Conservation (phyloP, 2,113 vertebrate genomes). For the Cyrtonyx montezumae region DNA sequence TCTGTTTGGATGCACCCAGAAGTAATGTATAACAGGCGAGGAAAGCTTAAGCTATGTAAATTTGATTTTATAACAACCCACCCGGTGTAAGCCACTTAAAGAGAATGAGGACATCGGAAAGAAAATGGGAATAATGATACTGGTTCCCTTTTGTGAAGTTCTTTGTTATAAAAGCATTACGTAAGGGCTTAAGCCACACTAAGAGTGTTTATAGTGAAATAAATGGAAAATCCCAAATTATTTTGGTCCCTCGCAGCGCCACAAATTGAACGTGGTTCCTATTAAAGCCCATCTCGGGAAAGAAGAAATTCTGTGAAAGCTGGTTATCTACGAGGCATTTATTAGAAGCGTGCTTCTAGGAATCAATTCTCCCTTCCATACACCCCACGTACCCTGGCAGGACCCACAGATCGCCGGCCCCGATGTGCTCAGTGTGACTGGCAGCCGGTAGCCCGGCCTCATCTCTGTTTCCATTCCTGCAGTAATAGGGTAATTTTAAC, state of each 20-base stretch:
- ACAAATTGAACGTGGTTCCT: background rate
- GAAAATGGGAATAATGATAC: background rate
- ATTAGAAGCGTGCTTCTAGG: background rate
- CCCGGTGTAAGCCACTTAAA: background rate
- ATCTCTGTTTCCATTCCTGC: conserved; percentile 22
- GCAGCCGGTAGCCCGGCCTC: background rate
- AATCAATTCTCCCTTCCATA: background rate
- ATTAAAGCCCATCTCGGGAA: background rate
- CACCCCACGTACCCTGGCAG: background rate
- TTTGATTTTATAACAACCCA: background rate
- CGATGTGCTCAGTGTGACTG: background rate
- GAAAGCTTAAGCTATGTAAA: background rate
- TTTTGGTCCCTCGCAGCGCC: background rate
- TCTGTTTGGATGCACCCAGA: background rate
- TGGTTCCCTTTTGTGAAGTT: background rate
- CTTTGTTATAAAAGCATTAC: background rate
- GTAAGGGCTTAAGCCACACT: background rate
- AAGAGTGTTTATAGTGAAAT: background rate
- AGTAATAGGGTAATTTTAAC: conserved; percentile 52
- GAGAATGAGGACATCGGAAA: background rate
- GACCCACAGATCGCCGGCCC: background rate
- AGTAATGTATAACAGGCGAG: fast-evolving
- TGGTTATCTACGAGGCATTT: background rate
- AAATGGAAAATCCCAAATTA: background rate
- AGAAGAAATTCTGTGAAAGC: background rate